These are phyloP conservation scores for Mactra quadrangularis DNA, from an alignment of 1,140 invertebrate genomes.

Conservation along the genomic window DNA sequence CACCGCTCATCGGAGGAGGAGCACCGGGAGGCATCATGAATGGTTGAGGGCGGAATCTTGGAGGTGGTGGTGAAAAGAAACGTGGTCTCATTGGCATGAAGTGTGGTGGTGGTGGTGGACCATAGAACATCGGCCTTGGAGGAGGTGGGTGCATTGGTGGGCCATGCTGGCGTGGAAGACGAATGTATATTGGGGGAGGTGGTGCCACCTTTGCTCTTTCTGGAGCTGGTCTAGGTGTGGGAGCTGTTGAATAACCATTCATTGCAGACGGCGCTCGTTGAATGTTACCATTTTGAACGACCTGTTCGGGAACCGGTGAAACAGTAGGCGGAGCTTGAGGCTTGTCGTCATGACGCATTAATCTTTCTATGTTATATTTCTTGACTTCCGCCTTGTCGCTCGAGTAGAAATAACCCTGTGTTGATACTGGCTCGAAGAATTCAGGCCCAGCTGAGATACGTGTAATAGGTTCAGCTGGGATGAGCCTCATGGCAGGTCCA, in stretches of 20 bases:
- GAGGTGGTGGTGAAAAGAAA: conserved; percentile 74
- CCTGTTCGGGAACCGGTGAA: neutral
- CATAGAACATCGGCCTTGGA: neutral
- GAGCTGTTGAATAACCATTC: neutral
- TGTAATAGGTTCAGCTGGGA: conserved; percentile 58
- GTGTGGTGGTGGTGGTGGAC: conserved; percentile 56
- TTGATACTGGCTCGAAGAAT: conserved; percentile 74
- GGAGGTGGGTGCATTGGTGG: conserved; percentile 24
- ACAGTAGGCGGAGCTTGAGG: neutral
- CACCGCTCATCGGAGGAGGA: conserved; percentile 65
- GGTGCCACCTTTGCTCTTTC: neutral
- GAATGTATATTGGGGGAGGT: conserved; percentile 37
- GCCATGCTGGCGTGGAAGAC: conserved; percentile 10
- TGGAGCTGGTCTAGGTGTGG: neutral
- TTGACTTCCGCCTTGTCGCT: conserved; percentile 71
- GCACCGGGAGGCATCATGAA: conserved; percentile 51
- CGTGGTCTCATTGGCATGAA: conserved; percentile 59
- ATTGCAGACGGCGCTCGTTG: conserved; percentile 30
- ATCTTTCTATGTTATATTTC: conserved; percentile 73
- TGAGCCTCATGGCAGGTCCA: conserved; percentile 60
- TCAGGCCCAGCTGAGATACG: conserved; percentile 68
- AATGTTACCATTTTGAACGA: neutral
- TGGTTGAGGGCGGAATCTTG: conserved; percentile 60
- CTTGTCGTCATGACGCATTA: neutral
- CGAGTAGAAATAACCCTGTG: conserved; percentile 79